Percentiles rank a stretch among this genome's conserved stretches.
phyloP scores from a whole-genome alignment of 1,140 invertebrate species.

The Anoplolepis gracilipes region DNA sequence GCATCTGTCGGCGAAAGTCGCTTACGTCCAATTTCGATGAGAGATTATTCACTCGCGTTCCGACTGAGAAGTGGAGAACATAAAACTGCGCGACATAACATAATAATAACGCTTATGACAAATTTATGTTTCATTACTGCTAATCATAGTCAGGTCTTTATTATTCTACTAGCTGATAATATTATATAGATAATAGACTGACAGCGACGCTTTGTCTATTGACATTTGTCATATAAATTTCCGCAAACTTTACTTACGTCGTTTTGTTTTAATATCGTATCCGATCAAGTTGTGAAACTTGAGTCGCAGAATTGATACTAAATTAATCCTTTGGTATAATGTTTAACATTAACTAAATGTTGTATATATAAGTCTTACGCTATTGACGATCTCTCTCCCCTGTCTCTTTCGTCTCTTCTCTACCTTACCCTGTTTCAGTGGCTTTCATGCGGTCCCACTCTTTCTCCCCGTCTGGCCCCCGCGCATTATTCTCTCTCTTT shows the following conservation, averaged over 20 bases:
- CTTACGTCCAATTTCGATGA: constrained; percentile 31
- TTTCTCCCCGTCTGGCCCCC: constrained; percentile 8
- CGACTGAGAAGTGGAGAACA: neutral
- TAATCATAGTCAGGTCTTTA: neutral
- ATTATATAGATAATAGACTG: neutral
- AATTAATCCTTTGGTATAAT: neutral
- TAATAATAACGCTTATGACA: neutral
- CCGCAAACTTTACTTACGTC: too few relatives aligned
- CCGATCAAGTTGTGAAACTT: neutral
- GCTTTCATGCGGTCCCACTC: constrained; percentile 68
- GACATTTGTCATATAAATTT: neutral
- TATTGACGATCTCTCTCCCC: constrained; percentile 64
- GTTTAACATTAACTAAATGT: neutral
- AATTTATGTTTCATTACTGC: neutral
- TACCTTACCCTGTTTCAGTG: constrained; percentile 54
- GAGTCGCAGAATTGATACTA: neutral
- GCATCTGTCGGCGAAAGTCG: constrained; percentile 56
- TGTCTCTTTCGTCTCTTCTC: constrained; percentile 55
- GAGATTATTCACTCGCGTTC: neutral
- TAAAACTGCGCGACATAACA: neutral
- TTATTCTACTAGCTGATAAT: neutral
- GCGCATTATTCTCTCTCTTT: neutral
- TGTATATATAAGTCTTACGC: constrained; percentile 55
- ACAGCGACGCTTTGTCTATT: neutral
- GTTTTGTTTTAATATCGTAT: neutral